Percentiles rank a stretch among this genome's conserved stretches.
Conservation (phyloP, 2,113 vertebrate genomes). For the Sinocyclocheilus anophthalmus region DNA sequence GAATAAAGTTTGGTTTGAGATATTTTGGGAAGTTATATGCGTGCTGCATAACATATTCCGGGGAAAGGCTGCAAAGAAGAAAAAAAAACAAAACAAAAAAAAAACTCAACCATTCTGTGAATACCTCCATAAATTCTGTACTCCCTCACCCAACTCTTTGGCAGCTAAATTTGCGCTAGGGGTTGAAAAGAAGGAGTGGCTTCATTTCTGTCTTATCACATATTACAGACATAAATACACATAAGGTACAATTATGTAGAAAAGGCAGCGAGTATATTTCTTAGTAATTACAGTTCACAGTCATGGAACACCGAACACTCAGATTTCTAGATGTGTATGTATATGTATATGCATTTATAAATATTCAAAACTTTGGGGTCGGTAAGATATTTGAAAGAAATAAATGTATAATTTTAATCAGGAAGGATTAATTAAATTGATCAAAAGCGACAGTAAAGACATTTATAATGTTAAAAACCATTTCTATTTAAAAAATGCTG, state of each 20-base stretch:
- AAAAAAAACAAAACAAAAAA: no score
- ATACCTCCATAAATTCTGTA: slow-evolving; percentile 32
- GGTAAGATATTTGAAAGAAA: background rate
- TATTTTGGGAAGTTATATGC: slow-evolving; percentile 23
- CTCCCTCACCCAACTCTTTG: slow-evolving; percentile 4
- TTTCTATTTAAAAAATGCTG: background rate
- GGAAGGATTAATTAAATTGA: no score
- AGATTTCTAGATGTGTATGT: background rate
- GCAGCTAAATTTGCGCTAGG: background rate
- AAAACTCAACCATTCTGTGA: background rate
- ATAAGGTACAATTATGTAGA: background rate
- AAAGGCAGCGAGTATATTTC: background rate
- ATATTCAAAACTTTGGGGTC: background rate
- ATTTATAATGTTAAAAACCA: background rate
- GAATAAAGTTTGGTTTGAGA: slow-evolving; percentile 45
- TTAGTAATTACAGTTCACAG: background rate
- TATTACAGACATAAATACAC: background rate
- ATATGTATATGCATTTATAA: background rate
- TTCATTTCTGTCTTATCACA: slow-evolving; percentile 1
- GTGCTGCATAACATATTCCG: slow-evolving; percentile 5
- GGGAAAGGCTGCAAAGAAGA: background rate
- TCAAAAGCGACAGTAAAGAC: background rate
- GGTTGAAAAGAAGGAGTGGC: slow-evolving; percentile 10
- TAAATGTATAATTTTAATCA: background rate
- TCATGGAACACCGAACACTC: background rate